Evolutionary conservation across 2,113 vertebrate genomes (phyloP).

Genomic region (Mus musculus): DNA sequence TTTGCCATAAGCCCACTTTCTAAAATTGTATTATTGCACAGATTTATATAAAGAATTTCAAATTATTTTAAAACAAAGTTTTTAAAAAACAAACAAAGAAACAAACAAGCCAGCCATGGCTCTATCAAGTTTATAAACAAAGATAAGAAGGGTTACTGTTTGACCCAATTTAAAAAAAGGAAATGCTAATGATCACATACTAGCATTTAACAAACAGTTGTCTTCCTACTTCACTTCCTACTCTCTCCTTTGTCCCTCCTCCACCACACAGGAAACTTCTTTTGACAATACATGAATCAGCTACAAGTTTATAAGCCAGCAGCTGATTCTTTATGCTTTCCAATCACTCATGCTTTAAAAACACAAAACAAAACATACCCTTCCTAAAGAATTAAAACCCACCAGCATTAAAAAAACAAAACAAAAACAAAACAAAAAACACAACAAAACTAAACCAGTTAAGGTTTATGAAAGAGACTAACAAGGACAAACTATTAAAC

Average conservation of each 20-base stretch:
- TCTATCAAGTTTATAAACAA: constrained; percentile 58
- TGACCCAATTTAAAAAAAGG: constrained; percentile 57
- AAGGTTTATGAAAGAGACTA: constrained; percentile 43
- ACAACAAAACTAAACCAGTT: neutral
- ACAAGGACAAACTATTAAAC: constrained; percentile 19
- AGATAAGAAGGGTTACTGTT: constrained; percentile 68
- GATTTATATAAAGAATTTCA: constrained; percentile 50
- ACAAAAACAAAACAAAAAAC: no score
- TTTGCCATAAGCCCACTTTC: constrained; percentile 31
- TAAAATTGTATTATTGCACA: constrained; percentile 22
- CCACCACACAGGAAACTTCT: constrained; percentile 86
- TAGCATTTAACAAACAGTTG: constrained; percentile 86
- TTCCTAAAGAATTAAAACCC: constrained; percentile 44
- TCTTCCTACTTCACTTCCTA: constrained; percentile 88
- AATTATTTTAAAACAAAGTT: neutral
- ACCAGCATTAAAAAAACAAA: constrained; percentile 7
- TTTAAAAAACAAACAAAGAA: neutral
- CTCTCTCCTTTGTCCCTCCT: constrained; percentile 83
- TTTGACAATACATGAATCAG: constrained; percentile 90
- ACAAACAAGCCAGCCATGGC: neutral
- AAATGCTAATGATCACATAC: constrained; percentile 65
- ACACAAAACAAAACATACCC: constrained; percentile 9
- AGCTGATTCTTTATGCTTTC: constrained; percentile 86
- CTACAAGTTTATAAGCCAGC: constrained; percentile 85
- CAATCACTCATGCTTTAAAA: constrained; percentile 74